Evolutionary conservation across 2,113 vertebrate genomes (phyloP), one percentile per base, ranked within the genome.

Genomic region (Nothobranchius furzeri): DNA sequence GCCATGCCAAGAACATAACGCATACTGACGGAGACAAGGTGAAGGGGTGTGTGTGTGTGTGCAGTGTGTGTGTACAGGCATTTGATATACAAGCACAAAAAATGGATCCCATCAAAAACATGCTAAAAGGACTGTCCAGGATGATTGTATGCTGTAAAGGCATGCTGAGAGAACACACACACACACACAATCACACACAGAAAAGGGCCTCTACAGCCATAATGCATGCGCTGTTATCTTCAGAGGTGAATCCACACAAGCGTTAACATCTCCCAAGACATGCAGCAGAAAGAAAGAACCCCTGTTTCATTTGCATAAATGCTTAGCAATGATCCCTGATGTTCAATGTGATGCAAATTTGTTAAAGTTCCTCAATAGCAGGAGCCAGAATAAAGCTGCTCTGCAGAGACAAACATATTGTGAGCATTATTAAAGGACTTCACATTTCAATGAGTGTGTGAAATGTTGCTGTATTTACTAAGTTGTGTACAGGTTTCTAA

Each of bases 1-100:
- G 85, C 83, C 53, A 84, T 63, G 85, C 87, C 82, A 85, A 87
- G 68, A 88, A 68, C 77, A 85, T 86, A 87, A 90, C n/a, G 85
- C 84, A 88, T 82, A 84, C 85, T 64, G 75, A 75, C 66, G 62
- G 78, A 74, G 82, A 82, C 55, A 73, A 73, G 75, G 76, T 79
- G 73, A 64, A 30, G 51, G 64, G 20, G 73, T 72, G 68, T 36
- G 60, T 43, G 43, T 20, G 58, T 53, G 30, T 30, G 30, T 30
- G 30, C 4, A 20, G 30, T 30, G 30, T 30, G 30, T 30, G 46
- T 37, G 49, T 24, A 20, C 58, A 64, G 59, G 40, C 48, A 65
- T 17, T 2, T 35, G 24, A 64, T 2, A 43, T 55, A 14, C 9
- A 2, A 51, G 49, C 61, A 58, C 30, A 52, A 43, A 52, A 56